Evolutionary conservation across 2,888 invertebrate species (phyloP), one percentile per base, ranked within the genome.

Genomic region (Andrena chrysosceles): DNA sequence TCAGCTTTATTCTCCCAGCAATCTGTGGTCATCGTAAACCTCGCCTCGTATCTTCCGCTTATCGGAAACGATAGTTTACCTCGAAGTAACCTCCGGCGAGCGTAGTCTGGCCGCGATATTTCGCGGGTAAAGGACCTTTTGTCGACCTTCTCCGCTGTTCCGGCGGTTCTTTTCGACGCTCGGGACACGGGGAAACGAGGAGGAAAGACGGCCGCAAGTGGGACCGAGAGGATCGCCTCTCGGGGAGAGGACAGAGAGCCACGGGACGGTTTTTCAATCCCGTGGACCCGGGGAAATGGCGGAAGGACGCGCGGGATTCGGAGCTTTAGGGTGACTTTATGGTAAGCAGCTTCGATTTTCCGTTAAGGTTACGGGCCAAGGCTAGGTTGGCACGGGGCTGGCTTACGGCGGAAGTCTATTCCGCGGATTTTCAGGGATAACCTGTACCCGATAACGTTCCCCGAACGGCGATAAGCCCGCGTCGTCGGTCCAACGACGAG

Each of bases 261-360:
- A 59, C 56, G 31, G 74, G 74, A 68, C 78, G 84, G 83, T 87
- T 90, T 90, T 90, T 90, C 90, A 91, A 89, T 91, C 82, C 81
- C 5, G 77, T 70, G 66, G 82, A 78, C 85, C 70, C 77, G 78
- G 80, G 81, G 81, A 85, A 85, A 88, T 87, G 85, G 76, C 88
- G 85, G 73, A 78, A 85, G 88, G 84, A 83, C 86, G 90, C 85
- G 86, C 79, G 87, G 91, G 90, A 90, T 91, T 91, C 89, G 85
- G 79, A 85, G 92, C 90, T 93, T 91, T 91, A 89, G 90, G 90
- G 86, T 86, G 91, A 92, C 91, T 93, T 93, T 93, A 93, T 93
- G 93, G 92, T 92, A 93, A 93, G 92, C 91, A 93, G 92, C 89
- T 92, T 93, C 92, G 93, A 93, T 93, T 93, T 93, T 91, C 92